These are phyloP conservation scores for Leptinotarsa peninsularis DNA, from an alignment of 2,888 invertebrate genomes.

Conservation along the genomic window DNA sequence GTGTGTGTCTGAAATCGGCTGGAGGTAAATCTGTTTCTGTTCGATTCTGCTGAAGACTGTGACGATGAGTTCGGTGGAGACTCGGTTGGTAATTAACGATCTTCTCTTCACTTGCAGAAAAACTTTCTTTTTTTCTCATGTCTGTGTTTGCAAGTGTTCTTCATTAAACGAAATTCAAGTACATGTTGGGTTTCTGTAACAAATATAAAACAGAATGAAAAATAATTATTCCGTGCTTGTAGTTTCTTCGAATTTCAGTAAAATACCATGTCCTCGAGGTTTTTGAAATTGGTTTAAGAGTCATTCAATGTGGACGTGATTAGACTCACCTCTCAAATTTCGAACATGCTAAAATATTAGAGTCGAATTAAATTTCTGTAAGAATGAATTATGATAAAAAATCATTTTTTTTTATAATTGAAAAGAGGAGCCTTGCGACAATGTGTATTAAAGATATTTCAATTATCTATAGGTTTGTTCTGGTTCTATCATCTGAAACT, in stretches of 20 bases:
- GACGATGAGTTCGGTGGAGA: constrained; percentile 26
- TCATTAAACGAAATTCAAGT: neutral
- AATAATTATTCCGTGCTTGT: neutral
- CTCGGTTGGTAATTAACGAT: neutral
- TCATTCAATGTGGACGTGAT: no score
- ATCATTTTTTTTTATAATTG: no score
- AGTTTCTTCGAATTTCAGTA: neutral
- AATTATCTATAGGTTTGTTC: no score
- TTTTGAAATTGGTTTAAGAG: no score
- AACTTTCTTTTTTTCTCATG: neutral
- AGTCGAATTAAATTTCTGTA: no score
- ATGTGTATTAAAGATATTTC: no score
- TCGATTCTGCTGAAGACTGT: constrained; percentile 41
- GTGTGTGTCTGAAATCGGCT: constrained; percentile 44
- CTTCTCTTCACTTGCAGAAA: neutral
- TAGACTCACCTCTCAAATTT: no score
- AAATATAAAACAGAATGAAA: neutral
- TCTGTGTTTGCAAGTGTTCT: neutral
- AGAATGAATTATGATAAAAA: no score
- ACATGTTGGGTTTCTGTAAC: neutral
- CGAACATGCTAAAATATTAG: no score
- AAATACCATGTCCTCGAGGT: no score
- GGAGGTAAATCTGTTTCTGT: constrained; percentile 23
- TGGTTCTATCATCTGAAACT: no score
- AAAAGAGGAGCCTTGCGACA: no score